Evolutionary conservation across 2,888 invertebrate genomes (phyloP).

Genomic region (Eristalinus sepulchralis): DNA sequence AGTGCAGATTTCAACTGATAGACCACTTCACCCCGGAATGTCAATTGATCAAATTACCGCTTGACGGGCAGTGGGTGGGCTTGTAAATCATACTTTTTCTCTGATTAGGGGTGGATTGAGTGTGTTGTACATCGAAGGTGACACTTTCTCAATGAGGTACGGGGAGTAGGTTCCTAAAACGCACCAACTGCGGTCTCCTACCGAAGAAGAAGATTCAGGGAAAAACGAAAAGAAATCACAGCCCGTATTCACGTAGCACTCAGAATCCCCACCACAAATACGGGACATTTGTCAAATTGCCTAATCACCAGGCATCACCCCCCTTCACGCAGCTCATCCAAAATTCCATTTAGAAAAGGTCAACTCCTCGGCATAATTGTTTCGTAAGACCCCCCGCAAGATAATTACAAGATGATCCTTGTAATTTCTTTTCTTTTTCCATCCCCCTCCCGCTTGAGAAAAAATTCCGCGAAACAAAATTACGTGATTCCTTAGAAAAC

Average conservation of each 20-base stretch:
- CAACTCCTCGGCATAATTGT: slow-evolving; percentile 38
- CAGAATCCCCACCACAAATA: no score
- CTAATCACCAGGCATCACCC: slow-evolving; percentile 9
- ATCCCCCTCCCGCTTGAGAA: not conserved
- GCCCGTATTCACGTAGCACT: no score
- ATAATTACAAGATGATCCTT: slow-evolving; percentile 56
- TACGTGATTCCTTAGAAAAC: slow-evolving; percentile 29
- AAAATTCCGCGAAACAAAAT: slow-evolving; percentile 33
- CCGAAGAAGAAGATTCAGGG: no score
- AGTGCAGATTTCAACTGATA: slow-evolving; percentile 74
- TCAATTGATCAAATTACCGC: slow-evolving; percentile 73
- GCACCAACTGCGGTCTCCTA: no score
- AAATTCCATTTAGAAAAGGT: slow-evolving; percentile 40
- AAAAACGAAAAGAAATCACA: no score
- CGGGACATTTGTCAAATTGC: not conserved
- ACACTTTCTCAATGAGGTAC: not conserved
- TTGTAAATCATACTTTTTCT: not conserved
- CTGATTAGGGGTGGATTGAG: not conserved
- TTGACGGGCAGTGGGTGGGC: not conserved
- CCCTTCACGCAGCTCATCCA: not conserved
- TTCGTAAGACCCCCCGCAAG: not conserved
- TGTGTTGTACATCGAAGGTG: not conserved
- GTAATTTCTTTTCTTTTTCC: slow-evolving; percentile 44
- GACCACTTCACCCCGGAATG: slow-evolving; percentile 67
- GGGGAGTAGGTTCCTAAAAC: not conserved